Conservation (phyloP, 2,888 invertebrate species). For the Diaphora mendica region DNA sequence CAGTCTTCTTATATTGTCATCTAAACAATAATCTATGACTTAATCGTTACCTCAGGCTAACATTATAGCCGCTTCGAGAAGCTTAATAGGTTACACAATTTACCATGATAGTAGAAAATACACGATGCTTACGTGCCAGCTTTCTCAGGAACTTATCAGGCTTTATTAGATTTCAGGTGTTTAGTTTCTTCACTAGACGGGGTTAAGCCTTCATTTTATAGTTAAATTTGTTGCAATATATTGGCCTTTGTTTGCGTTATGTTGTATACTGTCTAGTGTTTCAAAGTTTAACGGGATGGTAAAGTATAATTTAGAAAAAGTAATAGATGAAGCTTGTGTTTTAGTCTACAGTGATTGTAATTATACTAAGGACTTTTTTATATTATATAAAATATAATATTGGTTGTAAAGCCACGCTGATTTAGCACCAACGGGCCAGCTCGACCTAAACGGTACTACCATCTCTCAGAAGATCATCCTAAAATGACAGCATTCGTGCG, state of each 20-base stretch:
- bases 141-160: constrained; percentile 75
- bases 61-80: constrained; percentile 85
- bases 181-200: constrained; percentile 65
- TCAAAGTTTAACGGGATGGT: constrained; percentile 24
- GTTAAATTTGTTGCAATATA: constrained; percentile 52
- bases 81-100: constrained; percentile 86
- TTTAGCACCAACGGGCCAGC: no score
- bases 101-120: constrained; percentile 84
- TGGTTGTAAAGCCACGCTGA: no score
- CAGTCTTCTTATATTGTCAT: constrained; percentile 51
- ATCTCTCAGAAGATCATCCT: no score
- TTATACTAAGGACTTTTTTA: no score
- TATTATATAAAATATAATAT: no score
- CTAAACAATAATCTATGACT: constrained; percentile 73
- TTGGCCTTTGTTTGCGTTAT: constrained; percentile 42
- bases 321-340: neutral
- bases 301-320: neutral
- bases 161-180: constrained; percentile 76
- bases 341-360: neutral
- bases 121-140: constrained; percentile 81
- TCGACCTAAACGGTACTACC: no score
- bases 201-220: constrained; percentile 53
- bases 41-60: constrained; percentile 85
- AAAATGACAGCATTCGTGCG: no score
- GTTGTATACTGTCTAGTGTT: constrained; percentile 3